Base-by-base conservation (phyloP, 35 echinoderm and acorn worm genomes). In the Stichopus chloronotus region DNA sequence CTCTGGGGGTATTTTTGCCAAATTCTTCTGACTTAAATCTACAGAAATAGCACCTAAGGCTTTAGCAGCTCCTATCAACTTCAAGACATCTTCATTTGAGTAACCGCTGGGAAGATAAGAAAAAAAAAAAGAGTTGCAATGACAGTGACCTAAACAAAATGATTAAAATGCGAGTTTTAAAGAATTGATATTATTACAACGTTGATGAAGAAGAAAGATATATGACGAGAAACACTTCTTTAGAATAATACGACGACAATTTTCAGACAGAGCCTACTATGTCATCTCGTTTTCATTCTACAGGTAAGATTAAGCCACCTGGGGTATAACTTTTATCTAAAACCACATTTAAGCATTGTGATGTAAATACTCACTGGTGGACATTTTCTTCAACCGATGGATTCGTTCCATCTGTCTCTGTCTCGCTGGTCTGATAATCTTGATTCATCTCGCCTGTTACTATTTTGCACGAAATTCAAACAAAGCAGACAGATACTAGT, bases 11-110 rank as follows among this genome's bases (percentile, higher is more conserved):
- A 89, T 54, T 89, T 89, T 25, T 52, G 65, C 9, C 23, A 89
- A 61, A 52, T 74, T 65, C 43, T 89, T 89, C 87, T 89, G 87
- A 13, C 87, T 89, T 21, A 89, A 61, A 61, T 89, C 87, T 6
- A 89, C 21, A 54, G 87, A 63, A 20, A 89, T 89, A 13, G 87
- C 57, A 71, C 87, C 25, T 63, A 89, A 74, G 52, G 65, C 63
- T 71, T 89, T 89, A 9, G 87, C 87, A 72, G 87, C 60, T 12
- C 0, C 19, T 11, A 89, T 89, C 21, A 89, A 54, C 20, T 89
- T 69, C n/a, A 89, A 54, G 5, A 89, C 87, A 89, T 89, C 87
- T 58, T 85, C 55, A 58, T 55, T 85, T n/a, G 82, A 78, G 52
- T 9, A 5, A 78, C 7, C 7, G 0, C 52, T 9, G 12, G 65